phyloP scores from a whole-genome alignment of 2,113 vertebrate genomes.

The Colossoma macropomum region DNA sequence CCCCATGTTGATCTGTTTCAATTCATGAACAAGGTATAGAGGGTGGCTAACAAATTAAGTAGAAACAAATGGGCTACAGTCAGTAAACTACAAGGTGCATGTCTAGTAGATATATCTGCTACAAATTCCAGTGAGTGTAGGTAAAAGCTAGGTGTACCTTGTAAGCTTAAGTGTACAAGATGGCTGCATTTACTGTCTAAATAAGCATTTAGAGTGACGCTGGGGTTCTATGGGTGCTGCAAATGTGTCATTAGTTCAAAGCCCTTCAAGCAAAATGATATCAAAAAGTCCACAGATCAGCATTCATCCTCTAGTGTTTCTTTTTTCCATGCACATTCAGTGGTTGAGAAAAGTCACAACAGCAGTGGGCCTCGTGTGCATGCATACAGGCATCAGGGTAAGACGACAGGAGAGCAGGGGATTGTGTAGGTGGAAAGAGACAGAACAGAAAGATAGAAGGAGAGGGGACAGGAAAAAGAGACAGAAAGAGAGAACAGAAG shows the following conservation, averaged over 20 bases:
- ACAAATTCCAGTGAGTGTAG: no score
- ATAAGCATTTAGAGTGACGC: background rate
- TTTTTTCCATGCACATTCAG: conserved; percentile 64
- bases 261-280: conserved; percentile 37
- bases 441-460: conserved; percentile 52
- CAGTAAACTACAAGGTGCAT: no score
- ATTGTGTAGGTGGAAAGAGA: conserved; percentile 55
- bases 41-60: no score
- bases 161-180: background rate
- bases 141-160: no score
- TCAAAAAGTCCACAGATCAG: conserved; percentile 12
- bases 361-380: conserved; percentile 64
- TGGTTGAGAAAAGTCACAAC: conserved; percentile 56
- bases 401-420: conserved; percentile 48
- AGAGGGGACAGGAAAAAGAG: conserved; percentile 33
- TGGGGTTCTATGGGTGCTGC: background rate
- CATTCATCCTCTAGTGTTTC: conserved; percentile 31
- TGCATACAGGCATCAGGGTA: conserved; percentile 68
- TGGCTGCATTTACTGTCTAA: background rate
- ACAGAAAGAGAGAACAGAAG: conserved; percentile 49
- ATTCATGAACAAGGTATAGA: no score
- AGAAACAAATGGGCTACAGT: background rate
- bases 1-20: no score
- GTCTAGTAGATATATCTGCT: no score
- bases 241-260: conserved; percentile 25